Evolutionary conservation across 2,113 vertebrate genomes (phyloP).

Genomic region (Meles meles): DNA sequence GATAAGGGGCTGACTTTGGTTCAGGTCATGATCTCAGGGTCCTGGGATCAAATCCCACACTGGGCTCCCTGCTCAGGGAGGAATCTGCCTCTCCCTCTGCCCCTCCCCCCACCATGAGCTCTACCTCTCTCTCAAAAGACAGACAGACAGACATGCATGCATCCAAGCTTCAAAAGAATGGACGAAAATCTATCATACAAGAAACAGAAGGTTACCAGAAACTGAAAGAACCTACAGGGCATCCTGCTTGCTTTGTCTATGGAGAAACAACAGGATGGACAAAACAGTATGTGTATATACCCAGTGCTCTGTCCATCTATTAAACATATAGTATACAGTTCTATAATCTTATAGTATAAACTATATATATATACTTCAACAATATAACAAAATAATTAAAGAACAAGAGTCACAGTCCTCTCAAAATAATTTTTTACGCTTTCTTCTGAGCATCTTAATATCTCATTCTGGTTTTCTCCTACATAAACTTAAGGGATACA

Average conservation of each 20-base stretch:
- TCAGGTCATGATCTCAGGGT: too few relatives aligned
- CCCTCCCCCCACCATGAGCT: too few relatives aligned
- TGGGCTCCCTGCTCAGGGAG: too few relatives aligned
- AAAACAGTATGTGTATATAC: neutral
- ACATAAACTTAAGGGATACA: neutral
- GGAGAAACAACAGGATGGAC: neutral
- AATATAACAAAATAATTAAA: neutral
- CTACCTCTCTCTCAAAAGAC: too few relatives aligned
- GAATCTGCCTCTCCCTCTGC: too few relatives aligned
- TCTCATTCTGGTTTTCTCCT: neutral
- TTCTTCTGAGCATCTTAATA: neutral
- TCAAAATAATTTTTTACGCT: neutral
- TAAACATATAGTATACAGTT: neutral
- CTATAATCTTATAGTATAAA: neutral
- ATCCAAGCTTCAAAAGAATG: neutral
- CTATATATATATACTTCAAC: neutral
- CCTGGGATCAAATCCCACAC: too few relatives aligned
- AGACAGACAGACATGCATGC: neutral
- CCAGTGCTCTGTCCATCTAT: too few relatives aligned
- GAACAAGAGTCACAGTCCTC: neutral
- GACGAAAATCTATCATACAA: neutral
- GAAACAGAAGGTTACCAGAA: neutral
- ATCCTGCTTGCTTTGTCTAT: neutral
- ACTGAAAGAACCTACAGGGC: neutral
- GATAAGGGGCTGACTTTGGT: too few relatives aligned